Conservation (phyloP, 1,140 invertebrate species). For the Aphidius gifuensis region DNA sequence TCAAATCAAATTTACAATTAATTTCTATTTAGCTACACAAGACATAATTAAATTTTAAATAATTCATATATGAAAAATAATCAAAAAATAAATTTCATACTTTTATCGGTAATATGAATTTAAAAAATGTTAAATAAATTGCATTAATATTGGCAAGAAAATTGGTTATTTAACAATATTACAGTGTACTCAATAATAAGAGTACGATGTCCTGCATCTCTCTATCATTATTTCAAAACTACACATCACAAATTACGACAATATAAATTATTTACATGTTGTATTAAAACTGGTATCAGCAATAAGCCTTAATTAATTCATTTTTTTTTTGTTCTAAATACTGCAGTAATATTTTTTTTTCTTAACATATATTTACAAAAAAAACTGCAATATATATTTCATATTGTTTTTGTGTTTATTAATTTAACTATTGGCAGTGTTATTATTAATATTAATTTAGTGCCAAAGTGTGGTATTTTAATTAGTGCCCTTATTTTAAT, state of each 20-base stretch:
- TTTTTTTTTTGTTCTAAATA: background rate
- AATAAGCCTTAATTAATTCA: background rate
- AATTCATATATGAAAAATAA: too few relatives aligned
- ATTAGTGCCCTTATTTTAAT: background rate
- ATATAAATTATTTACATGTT: conserved; percentile 1
- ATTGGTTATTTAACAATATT: background rate
- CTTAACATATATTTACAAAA: too few relatives aligned
- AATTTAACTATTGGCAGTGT: too few relatives aligned
- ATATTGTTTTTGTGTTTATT: too few relatives aligned
- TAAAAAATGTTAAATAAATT: background rate
- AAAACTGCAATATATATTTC: too few relatives aligned
- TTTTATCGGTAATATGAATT: background rate
- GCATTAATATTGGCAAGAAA: conserved; percentile 18
- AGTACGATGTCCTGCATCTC: conserved; percentile 21
- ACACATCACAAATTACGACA: background rate
- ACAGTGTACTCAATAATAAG: conserved; percentile 11
- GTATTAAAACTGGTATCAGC: background rate
- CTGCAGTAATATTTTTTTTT: too few relatives aligned
- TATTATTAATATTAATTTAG: too few relatives aligned
- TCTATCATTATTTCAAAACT: conserved; percentile 8
- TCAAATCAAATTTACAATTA: too few relatives aligned
- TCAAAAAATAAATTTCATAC: background rate
- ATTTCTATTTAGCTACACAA: too few relatives aligned
- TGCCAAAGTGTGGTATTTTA: too few relatives aligned
- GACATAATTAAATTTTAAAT: too few relatives aligned